A percentile compares a stretch with the other conserved stretches of the same genome.
These are phyloP conservation scores for Ophion ventricosus DNA, from an alignment of 2,888 invertebrate species.

Conservation along the genomic window DNA sequence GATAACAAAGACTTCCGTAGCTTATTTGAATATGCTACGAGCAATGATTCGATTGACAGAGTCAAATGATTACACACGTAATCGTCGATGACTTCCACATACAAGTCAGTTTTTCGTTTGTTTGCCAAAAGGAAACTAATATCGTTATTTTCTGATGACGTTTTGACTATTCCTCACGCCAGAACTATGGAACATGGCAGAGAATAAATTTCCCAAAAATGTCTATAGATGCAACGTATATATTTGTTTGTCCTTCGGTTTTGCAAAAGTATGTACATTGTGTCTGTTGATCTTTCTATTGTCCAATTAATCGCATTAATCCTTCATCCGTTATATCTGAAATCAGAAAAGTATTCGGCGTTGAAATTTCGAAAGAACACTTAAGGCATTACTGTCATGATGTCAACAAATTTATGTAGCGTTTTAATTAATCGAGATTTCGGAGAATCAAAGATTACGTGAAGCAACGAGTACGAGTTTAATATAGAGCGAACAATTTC, in stretches of 20 bases:
- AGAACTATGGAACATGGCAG: not conserved
- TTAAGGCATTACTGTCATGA: not conserved
- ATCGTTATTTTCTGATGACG: not conserved
- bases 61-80: not conserved
- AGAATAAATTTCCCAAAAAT: not conserved
- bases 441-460: not conserved
- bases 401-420: not conserved
- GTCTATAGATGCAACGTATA: not conserved
- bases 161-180: not conserved
- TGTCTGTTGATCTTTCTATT: not conserved
- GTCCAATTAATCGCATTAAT: not conserved
- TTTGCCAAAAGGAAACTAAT: not conserved
- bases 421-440: not conserved
- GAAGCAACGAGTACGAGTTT: not conserved
- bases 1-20: not conserved
- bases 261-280: not conserved
- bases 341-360: slow-evolving; percentile 1
- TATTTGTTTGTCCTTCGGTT: not conserved
- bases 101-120: not conserved
- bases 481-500: not conserved
- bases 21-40: not conserved
- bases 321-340: not conserved
- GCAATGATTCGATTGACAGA: not conserved
- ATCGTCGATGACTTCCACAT: not conserved
- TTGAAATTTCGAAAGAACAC: not conserved